Percentiles rank a stretch among this genome's conserved stretches.
Evolutionary conservation across 2,113 vertebrate genomes (phyloP).

Genomic region (Amphiprion ocellaris): DNA sequence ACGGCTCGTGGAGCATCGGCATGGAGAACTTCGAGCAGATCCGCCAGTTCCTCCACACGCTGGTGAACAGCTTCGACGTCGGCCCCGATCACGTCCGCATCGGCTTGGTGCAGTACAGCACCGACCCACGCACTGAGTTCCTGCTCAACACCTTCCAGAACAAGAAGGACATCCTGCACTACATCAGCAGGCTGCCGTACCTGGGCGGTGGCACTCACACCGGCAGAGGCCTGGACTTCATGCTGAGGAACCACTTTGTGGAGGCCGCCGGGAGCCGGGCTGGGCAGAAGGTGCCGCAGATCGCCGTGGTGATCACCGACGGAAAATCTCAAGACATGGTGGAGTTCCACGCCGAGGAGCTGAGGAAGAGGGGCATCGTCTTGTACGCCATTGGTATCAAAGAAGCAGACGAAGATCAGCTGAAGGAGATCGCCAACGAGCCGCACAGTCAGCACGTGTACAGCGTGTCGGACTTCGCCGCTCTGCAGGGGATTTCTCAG

Average conservation of each 20-base stretch:
- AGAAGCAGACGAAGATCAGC: slow-evolving; percentile 83
- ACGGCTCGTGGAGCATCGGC: slow-evolving; percentile 92
- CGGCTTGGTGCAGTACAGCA: slow-evolving; percentile 91
- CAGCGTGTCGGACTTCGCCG: slow-evolving; percentile 74
- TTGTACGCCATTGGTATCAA: slow-evolving; percentile 90
- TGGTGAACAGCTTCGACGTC: slow-evolving; percentile 89
- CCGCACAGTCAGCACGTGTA: slow-evolving; percentile 79
- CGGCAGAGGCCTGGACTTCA: slow-evolving; percentile 88
- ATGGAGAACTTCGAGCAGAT: slow-evolving; percentile 89
- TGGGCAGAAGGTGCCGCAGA: slow-evolving; percentile 69
- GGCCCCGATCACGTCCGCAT: slow-evolving; percentile 87
- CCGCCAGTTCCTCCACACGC: slow-evolving; percentile 89
- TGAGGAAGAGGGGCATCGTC: slow-evolving; percentile 80
- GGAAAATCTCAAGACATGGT: slow-evolving; percentile 75
- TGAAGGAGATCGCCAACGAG: slow-evolving; percentile 80
- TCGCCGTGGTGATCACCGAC: slow-evolving; percentile 74
- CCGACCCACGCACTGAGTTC: slow-evolving; percentile 89
- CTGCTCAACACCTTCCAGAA: slow-evolving; percentile 86
- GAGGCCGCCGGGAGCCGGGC: slow-evolving; percentile 88
- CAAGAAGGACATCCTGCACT: slow-evolving; percentile 83
- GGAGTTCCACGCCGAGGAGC: slow-evolving; percentile 77
- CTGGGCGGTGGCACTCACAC: slow-evolving; percentile 86
- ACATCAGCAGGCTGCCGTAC: slow-evolving; percentile 87
- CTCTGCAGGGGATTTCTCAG: slow-evolving; percentile 82
- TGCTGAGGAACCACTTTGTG: slow-evolving; percentile 88